Percentiles rank a stretch among this genome's conserved stretches.
Conservation (phyloP, 2,888 invertebrate genomes). For the Acrobasis suavella region DNA sequence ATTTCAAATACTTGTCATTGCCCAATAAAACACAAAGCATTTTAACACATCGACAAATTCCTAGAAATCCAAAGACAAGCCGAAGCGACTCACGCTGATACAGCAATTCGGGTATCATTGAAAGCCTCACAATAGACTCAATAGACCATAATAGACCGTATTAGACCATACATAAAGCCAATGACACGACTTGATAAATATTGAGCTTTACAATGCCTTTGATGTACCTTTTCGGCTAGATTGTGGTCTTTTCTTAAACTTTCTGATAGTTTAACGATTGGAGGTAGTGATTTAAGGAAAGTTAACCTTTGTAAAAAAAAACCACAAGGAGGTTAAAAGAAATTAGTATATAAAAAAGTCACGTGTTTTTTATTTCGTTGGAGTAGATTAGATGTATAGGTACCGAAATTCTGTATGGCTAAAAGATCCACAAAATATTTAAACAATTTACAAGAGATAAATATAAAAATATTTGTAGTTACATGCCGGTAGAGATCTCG, state of each 20-base stretch:
- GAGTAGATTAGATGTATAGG: too few relatives aligned
- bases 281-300: background rate
- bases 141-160: slow-evolving; percentile 62
- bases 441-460: too few relatives aligned
- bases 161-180: slow-evolving; percentile 61
- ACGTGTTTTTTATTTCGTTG: too few relatives aligned
- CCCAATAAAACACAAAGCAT: slow-evolving; percentile 35
- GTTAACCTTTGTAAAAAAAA: too few relatives aligned
- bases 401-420: too few relatives aligned
- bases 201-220: slow-evolving; percentile 42
- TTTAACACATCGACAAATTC: slow-evolving; percentile 48
- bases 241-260: slow-evolving; percentile 23
- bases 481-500: too few relatives aligned
- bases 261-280: slow-evolving; percentile 19
- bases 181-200: slow-evolving; percentile 69
- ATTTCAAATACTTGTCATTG: slow-evolving; percentile 27
- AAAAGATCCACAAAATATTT: too few relatives aligned
- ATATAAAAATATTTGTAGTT: too few relatives aligned
- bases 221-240: slow-evolving; percentile 36
- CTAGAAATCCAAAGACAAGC: slow-evolving; percentile 48
- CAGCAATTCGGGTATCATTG: slow-evolving; percentile 50
- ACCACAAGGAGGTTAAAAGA: too few relatives aligned
- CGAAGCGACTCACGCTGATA: slow-evolving; percentile 59
- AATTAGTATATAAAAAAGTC: too few relatives aligned
- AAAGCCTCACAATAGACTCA: slow-evolving; percentile 57